Percentiles rank a stretch among this genome's conserved stretches.
phyloP scores from a whole-genome alignment of 1,140 invertebrate species.

The Dreissena rostriformis region DNA sequence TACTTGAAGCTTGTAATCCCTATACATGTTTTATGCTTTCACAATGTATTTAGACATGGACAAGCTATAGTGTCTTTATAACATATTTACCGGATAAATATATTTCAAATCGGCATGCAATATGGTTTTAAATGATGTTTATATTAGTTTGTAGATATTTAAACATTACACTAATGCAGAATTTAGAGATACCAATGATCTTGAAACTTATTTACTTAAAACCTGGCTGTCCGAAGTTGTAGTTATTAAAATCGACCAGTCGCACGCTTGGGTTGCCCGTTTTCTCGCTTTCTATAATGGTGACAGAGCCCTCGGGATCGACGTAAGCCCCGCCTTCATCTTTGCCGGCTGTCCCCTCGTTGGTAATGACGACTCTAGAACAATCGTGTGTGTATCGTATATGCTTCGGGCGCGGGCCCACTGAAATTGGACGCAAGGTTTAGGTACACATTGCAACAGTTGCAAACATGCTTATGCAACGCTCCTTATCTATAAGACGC shows the following conservation, averaged over 20 bases:
- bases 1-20: no score
- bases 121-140: no score
- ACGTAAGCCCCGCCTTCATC: constrained; percentile 29
- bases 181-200: no score
- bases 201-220: constrained; percentile 20
- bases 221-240: constrained; percentile 6
- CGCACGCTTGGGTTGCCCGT: constrained; percentile 40
- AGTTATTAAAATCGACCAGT: constrained; percentile 46
- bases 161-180: no score
- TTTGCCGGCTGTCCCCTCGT: constrained; percentile 51
- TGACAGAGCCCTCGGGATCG: constrained; percentile 52
- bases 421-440: constrained; percentile 6
- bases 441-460: neutral
- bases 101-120: no score
- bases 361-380: constrained; percentile 27
- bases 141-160: no score
- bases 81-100: no score
- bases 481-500: neutral
- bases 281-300: constrained; percentile 21
- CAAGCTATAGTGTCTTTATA: no score
- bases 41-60: no score
- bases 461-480: neutral
- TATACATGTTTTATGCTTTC: no score
- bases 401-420: constrained; percentile 38
- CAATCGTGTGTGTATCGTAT: constrained; percentile 49